Base-by-base conservation (phyloP, 2,113 vertebrate species). In the Trachemys scripta region DNA sequence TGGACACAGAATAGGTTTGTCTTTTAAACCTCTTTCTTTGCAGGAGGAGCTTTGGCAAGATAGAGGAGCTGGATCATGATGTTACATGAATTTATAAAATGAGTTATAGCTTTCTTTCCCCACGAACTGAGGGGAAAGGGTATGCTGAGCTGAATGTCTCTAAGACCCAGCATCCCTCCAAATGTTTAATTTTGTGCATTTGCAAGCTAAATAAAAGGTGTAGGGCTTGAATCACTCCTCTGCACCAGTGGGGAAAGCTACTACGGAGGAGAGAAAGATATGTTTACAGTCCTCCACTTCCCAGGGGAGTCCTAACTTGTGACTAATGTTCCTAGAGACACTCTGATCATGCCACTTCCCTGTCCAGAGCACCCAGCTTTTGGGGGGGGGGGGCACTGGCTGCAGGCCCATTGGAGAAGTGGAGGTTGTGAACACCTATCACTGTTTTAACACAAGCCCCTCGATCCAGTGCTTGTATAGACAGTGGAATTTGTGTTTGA, bases 31-130 rank as follows among this genome's bases (percentile, higher is more conserved):
- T 53, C 13, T 3, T 54, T 56, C n/a, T 47, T 82, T 24, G 84
- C 65, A 1, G 0, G 1, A 56, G 54, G 13, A 57, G 1, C 0
- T 0, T 1, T 72, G n/a, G 19, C 38, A 87, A 42, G 22, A 88
- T 13, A 50, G 47, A 3, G 45, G 4, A 56, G 5, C 22, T 56
- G 54, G 22, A 56, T 56, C 54, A 56, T 56, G 54, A 56, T 56
- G 22, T 57, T 16, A 57, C 3, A 17, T 51, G 14, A 69, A 7
- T 2, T 8, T 84, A 5, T 49, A 81, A 90, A 5, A 3, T 35
- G 56, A 65, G 19, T 1, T 91, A 20, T 35, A 84, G 17, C 3
- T 54, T 19, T 75, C 25, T 10, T 22, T 10, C n/a, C 2, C 76
- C 45, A 29, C 80, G 27, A 91, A 5, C 85, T 87, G 54, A 88